A percentile compares a stretch with the other conserved stretches of the same genome.
Evolutionary conservation across 2,888 invertebrate species (phyloP).

Genomic region (Pimpla rufipes): DNA sequence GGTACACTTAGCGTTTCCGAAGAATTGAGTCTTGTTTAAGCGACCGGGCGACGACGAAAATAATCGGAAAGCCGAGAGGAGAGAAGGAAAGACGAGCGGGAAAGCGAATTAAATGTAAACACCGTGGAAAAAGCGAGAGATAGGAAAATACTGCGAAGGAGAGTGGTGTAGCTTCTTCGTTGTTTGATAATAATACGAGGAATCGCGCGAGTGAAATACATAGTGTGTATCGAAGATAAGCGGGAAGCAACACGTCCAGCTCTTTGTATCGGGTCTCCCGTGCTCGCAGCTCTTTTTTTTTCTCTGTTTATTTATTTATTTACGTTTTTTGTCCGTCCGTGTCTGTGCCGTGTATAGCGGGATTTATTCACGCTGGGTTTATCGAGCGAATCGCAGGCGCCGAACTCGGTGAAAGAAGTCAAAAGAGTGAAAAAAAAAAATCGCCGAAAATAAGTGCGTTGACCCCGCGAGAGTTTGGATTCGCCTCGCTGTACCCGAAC

Average conservation of each 20-base stretch:
- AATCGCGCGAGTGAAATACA: constrained; percentile 3
- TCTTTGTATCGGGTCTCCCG: constrained; percentile 15
- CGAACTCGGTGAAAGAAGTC: neutral
- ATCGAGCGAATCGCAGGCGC: too few relatives aligned
- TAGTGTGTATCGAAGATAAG: neutral
- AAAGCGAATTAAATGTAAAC: constrained; percentile 2
- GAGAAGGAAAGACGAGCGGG: neutral
- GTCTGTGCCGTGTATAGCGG: neutral
- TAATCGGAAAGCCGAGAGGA: neutral
- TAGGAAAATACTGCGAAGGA: neutral
- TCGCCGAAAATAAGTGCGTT: too few relatives aligned
- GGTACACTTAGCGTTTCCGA: too few relatives aligned
- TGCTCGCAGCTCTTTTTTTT: constrained; percentile 2
- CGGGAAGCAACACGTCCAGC: neutral
- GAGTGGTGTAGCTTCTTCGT: constrained; percentile 10
- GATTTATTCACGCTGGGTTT: neutral
- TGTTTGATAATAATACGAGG: constrained; percentile 11
- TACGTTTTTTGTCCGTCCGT: constrained; percentile 9
- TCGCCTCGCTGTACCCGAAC: too few relatives aligned
- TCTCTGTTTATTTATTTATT: constrained; percentile 42
- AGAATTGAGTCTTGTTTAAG: too few relatives aligned
- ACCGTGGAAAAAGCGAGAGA: constrained; percentile 19
- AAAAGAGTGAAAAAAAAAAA: too few relatives aligned
- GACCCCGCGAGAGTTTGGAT: too few relatives aligned
- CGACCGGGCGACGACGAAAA: too few relatives aligned